phyloP scores from a whole-genome alignment of 2,113 vertebrate species.

The Lepidothrix coronata region DNA sequence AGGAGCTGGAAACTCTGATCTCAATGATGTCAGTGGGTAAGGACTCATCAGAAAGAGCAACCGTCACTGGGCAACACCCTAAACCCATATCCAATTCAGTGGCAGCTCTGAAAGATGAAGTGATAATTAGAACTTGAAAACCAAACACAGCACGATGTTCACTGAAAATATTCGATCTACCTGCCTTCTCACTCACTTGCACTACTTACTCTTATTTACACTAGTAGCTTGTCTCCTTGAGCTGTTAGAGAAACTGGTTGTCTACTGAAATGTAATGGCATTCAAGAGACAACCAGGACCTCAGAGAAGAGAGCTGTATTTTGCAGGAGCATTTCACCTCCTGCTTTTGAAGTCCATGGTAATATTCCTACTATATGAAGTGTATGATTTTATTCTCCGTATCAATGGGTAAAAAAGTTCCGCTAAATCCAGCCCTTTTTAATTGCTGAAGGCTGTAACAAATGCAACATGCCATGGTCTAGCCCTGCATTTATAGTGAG shows the following conservation, averaged over 20 bases:
- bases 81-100: background rate
- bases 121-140: background rate
- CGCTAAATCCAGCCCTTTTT: background rate
- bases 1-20: background rate
- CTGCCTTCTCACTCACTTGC: background rate
- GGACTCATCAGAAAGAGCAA: background rate
- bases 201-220: background rate
- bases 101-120: background rate
- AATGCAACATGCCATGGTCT: background rate
- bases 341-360: background rate
- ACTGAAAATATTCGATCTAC: background rate
- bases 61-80: background rate
- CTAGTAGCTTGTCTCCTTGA: background rate
- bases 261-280: background rate
- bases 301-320: background rate
- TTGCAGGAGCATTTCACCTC: background rate
- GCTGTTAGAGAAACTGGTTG: background rate
- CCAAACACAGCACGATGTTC: background rate
- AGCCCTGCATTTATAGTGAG: background rate
- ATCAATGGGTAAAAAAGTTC: background rate
- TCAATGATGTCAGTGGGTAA: background rate
- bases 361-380: background rate
- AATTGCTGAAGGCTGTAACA: slow-evolving; percentile 12
- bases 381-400: background rate
- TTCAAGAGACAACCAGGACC: background rate